Evolutionary conservation across 2,797 vertebrate species (phyloP), one percentile per base, ranked within the genome.

Genomic region (Syngnathus acus): DNA sequence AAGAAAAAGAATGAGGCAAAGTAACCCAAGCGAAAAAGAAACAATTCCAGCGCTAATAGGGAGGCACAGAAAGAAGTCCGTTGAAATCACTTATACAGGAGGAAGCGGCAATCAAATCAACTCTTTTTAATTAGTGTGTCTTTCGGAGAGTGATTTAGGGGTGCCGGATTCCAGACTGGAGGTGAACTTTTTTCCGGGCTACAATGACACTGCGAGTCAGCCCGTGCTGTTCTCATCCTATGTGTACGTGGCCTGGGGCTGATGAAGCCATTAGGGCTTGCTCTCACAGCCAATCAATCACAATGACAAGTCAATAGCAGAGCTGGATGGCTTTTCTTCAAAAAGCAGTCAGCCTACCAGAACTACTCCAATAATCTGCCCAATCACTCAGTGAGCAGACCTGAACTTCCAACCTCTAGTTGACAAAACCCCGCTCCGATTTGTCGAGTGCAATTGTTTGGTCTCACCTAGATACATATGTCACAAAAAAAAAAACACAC

Each of bases 261-360:
- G 91, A 92, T 91, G 87, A 91, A 92, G 90, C 89, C 88, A 92
- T 92, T 92, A 89, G 65, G 9, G 74, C 70, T 78, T 55, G 71
- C 80, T 72, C 83, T 85, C 84, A 86, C 84, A 77, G 55, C 81
- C 84, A 84, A 87, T 94, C 89, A 81, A 91, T 93, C 92, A 92
- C 73, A 17, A 62, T 91, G 92, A 91, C 92, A 91, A 64, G 51
- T 82, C 40, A 75, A 74, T 86, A 90, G 89, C 78, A 74, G 85
- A 74, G 73, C 51, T 68, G 79, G 81, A 82, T 84, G 85, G 87
- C 85, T 86, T 82, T 87, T 91, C 85, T 78, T 86, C 84, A 86
- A 87, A 84, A 85, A 66, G 47, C 79, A 82, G 85, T 77, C 73
- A 81, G 75, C 79, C 79, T 81, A 85, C 81, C 81, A 81, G 65